A percentile compares a stretch with the other conserved stretches of the same genome.
phyloP scores from a whole-genome alignment of 1,140 invertebrate species.

The Phymastichus coffea region DNA sequence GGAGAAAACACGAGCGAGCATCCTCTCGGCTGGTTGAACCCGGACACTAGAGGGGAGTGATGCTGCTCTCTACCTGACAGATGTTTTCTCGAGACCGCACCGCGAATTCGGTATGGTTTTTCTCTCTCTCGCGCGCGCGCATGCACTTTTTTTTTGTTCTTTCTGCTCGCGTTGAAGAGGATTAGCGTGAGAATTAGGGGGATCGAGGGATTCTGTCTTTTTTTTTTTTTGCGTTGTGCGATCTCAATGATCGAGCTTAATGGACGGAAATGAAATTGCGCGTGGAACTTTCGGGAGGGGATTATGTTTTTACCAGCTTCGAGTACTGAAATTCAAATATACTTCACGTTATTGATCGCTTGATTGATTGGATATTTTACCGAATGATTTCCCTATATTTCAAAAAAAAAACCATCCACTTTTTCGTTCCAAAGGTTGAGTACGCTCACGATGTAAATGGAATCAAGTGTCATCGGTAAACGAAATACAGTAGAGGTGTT shows the following conservation, averaged over 20 bases:
- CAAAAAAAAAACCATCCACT: no score
- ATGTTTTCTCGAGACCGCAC: slow-evolving; percentile 45
- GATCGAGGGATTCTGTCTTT: neutral
- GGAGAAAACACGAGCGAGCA: slow-evolving; percentile 8
- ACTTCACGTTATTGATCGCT: no score
- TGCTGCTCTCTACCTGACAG: slow-evolving; percentile 45
- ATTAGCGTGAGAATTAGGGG: slow-evolving; percentile 25
- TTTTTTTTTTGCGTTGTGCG: neutral
- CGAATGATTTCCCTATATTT: no score
- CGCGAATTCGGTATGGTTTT: neutral
- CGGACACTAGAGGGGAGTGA: slow-evolving; percentile 50
- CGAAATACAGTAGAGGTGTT: no score
- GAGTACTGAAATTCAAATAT: no score
- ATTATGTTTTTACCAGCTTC: neutral
- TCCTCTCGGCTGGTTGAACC: slow-evolving; percentile 53
- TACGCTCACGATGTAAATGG: no score
- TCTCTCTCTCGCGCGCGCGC: neutral
- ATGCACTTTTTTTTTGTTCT: slow-evolving; percentile 1
- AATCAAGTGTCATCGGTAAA: no score
- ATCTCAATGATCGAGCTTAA: neutral
- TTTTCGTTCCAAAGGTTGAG: no score
- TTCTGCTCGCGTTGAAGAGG: neutral
- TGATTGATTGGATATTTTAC: no score
- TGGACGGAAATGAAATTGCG: neutral
- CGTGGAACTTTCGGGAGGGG: neutral